phyloP scores from a whole-genome alignment of 2,888 invertebrate genomes.

The Yponomeuta cagnagella region DNA sequence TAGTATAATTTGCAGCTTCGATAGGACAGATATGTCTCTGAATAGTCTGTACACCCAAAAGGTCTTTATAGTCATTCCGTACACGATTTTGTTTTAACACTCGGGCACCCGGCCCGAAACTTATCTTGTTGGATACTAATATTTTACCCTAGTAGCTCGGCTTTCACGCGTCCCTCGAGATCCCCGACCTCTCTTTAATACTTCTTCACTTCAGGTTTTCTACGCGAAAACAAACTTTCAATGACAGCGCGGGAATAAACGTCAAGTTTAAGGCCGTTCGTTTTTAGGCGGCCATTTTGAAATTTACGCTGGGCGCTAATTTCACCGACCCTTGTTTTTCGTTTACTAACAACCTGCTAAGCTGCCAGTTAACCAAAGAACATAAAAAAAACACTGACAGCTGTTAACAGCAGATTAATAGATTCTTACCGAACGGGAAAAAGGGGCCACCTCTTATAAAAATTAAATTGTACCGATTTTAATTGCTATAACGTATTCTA shows the following conservation, averaged over 20 bases:
- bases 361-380: too few species aligned
- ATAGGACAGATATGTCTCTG: too few species aligned
- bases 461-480: too few species aligned
- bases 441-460: too few species aligned
- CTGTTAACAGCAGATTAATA: too few species aligned
- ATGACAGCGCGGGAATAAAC: constrained; percentile 7
- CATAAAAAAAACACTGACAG: too few species aligned
- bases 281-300: constrained; percentile 3
- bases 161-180: neutral
- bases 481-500: too few species aligned
- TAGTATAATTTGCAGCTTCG: too few species aligned
- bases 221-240: neutral
- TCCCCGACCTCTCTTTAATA: neutral
- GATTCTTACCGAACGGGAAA: too few species aligned
- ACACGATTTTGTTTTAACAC: neutral
- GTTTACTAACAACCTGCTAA: too few species aligned
- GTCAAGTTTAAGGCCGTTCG: neutral
- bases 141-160: neutral
- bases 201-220: neutral
- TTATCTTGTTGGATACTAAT: neutral
- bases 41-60: neutral
- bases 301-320: neutral
- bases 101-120: neutral
- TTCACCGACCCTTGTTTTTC: too few species aligned
- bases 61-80: neutral